A percentile compares a stretch with the other conserved stretches of the same genome.
Conservation (phyloP, 2,113 vertebrate species). For the Psammodynastes pulverulentus region DNA sequence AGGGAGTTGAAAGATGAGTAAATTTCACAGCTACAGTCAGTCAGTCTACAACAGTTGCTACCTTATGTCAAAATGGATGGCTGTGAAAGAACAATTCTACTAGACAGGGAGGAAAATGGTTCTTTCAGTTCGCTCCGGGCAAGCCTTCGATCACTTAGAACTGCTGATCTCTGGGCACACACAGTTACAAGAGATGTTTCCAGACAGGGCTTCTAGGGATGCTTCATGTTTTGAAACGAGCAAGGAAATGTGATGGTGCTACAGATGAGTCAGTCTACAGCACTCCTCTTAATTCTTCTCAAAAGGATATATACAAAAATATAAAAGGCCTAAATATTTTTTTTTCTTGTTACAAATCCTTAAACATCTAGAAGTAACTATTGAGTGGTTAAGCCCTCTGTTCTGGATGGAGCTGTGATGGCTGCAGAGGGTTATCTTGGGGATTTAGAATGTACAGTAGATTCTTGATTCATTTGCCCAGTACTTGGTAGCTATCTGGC, state of each 20-base stretch:
- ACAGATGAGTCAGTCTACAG: conserved; percentile 29
- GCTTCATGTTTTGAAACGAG: conserved; percentile 35
- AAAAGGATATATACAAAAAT: conserved; percentile 60
- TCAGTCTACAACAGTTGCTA: conserved; percentile 59
- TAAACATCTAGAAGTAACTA: conserved; percentile 21
- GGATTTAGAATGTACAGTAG: conserved; percentile 40
- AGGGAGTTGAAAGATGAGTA: conserved; percentile 52
- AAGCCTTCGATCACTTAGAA: conserved; percentile 3
- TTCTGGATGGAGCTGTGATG: conserved; percentile 28
- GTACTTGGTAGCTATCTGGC: conserved; percentile 63
- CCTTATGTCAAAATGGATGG: conserved; percentile 33
- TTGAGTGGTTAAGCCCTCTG: conserved; percentile 8
- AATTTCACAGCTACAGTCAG: conserved; percentile 66
- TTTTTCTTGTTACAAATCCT: conserved; percentile 45
- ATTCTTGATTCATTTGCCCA: conserved; percentile 48
- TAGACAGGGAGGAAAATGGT: conserved; percentile 45
- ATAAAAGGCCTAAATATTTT: conserved; percentile 55
- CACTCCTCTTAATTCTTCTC: conserved; percentile 39
- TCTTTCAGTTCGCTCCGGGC: neutral
- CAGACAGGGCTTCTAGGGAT: conserved; percentile 32
- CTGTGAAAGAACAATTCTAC: conserved; percentile 42
- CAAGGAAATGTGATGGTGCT: neutral
- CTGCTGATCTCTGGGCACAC: conserved; percentile 38
- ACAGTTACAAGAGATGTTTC: neutral
- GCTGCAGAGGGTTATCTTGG: conserved; percentile 29